A percentile compares a stretch with the other conserved stretches of the same genome.
phyloP scores from a whole-genome alignment of 2,113 vertebrate species.

The Hemiprocne comata region DNA sequence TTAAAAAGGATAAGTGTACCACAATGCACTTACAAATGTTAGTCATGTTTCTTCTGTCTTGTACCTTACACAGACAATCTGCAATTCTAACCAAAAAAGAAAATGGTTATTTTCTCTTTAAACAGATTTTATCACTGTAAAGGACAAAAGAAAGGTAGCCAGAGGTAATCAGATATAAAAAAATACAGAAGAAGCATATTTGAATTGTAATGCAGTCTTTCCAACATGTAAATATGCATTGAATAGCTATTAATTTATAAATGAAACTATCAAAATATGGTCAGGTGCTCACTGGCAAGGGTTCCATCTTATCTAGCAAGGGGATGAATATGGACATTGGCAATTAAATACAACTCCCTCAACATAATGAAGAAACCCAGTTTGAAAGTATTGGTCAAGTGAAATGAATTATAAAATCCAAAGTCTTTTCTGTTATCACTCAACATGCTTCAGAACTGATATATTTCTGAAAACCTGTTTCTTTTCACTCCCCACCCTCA shows the following conservation, averaged over 20 bases:
- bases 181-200: neutral
- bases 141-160: neutral
- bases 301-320: neutral
- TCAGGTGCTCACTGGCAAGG: neutral
- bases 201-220: neutral
- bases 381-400: neutral
- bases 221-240: neutral
- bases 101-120: neutral
- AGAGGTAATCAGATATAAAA: neutral
- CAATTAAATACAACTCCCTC: neutral
- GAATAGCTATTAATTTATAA: neutral
- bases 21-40: neutral
- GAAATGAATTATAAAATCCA: neutral
- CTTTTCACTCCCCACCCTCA: neutral
- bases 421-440: neutral
- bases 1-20: neutral
- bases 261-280: neutral
- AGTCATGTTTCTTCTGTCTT: neutral
- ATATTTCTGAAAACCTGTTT: neutral
- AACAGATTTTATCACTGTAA: neutral
- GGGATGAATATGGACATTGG: neutral
- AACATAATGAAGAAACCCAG: neutral
- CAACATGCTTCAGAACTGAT: neutral
- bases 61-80: neutral
- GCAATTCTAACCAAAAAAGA: neutral